phyloP scores from a whole-genome alignment of 2,888 invertebrate species.

The Oeneis ivallda region DNA sequence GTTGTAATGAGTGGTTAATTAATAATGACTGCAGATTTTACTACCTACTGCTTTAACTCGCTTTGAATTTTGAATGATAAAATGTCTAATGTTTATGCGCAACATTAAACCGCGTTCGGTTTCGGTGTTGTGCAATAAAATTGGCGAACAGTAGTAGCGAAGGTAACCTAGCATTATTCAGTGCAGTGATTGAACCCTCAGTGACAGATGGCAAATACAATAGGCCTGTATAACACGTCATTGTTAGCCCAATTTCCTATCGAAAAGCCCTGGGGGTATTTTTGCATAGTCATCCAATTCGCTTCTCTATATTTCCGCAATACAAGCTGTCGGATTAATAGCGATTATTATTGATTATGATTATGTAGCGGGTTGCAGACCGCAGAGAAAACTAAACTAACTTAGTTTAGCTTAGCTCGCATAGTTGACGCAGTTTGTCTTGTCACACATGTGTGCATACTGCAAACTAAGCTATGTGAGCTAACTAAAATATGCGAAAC shows the following conservation, averaged over 20 bases:
- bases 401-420: too few species aligned
- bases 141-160: conserved; percentile 44
- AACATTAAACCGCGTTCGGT: background rate
- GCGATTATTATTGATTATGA: conserved; percentile 40
- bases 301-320: conserved; percentile 35
- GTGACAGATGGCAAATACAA: conserved; percentile 76
- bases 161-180: conserved; percentile 66
- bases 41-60: too few species aligned
- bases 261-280: conserved; percentile 64
- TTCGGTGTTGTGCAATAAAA: conserved; percentile 50
- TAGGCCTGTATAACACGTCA: conserved; percentile 53
- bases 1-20: too few species aligned
- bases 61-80: too few species aligned
- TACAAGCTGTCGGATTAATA: conserved; percentile 37
- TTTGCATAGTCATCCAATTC: conserved; percentile 63
- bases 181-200: conserved; percentile 63
- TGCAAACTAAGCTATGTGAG: too few species aligned
- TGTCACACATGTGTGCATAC: too few species aligned
- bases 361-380: too few species aligned
- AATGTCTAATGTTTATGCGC: too few species aligned
- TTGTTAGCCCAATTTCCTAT: conserved; percentile 66
- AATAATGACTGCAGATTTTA: too few species aligned
- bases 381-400: too few species aligned
- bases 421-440: too few species aligned
- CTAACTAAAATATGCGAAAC: too few species aligned